Base-by-base conservation (phyloP, 2,113 vertebrate species). In the Pristiophorus japonicus region DNA sequence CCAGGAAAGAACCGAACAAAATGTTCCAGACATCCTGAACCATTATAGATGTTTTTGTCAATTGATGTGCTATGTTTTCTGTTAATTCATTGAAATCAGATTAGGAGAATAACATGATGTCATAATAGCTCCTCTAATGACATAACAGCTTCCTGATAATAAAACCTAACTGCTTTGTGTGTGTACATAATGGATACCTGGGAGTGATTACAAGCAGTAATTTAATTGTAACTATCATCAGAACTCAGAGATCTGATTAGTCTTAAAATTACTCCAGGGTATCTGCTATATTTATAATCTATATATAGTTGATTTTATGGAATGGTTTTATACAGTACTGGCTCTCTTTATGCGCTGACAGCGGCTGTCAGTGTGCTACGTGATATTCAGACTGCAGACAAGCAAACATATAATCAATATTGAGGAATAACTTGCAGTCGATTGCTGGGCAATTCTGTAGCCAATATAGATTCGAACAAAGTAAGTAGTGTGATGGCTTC, bases 191-290 rank as follows among this genome's bases (percentile, higher is more conserved):
- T 92, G 88, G 88, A 92, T 92, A 92, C 88, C 88, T 92, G 88
- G 88, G 88, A 92, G n/a, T 92, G 88, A 92, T 92, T 92, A 92
- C 88, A 63, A 30, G 22, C 88, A 63, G 34, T 92, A 92, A 92
- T 92, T 62, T 92, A 92, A 92, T 92, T 92, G 88, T 92, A 92
- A 92, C 88, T 65, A 92, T 63, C 59, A 63, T 92, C 88, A 92
- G 88, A 92, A 63, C 34, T 34, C 88, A 92, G 88, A 38, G 34
- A 92, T 92, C 63, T 92, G 88, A 92, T 92, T 92, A 92, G 88
- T n/a, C 34, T 92, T 63, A 92, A 92, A 92, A 92, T 92, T 92
- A 92, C 59, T 65, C 88, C 88, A 63, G 88, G 59, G 34, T 92
- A 65, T 63, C 88, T 92, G 34, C 59, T 63, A 92, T 92, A 38